A percentile compares a stretch with the other conserved stretches of the same genome.
phyloP scores from a whole-genome alignment of 2,888 invertebrate genomes.

The Malachius bipustulatus region DNA sequence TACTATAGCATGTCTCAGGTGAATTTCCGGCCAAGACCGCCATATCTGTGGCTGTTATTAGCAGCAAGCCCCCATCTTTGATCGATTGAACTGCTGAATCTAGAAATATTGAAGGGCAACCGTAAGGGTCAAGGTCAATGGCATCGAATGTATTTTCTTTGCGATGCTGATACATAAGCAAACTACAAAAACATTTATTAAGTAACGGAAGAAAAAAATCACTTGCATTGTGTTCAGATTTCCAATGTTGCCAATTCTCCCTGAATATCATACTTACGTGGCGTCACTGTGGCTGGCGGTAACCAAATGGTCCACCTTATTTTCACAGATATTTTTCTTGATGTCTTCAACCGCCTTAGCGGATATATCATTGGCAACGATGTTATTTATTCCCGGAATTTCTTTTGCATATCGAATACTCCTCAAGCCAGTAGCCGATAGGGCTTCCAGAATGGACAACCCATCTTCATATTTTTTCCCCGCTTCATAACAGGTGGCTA shows the following conservation, averaged over 20 bases:
- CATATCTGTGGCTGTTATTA: slow-evolving; percentile 97
- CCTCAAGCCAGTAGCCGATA: slow-evolving; percentile 90
- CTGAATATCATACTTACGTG: slow-evolving; percentile 45
- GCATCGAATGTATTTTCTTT: slow-evolving; percentile 60
- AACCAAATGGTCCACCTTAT: slow-evolving; percentile 63
- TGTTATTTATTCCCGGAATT: slow-evolving; percentile 63
- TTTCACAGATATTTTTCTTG: slow-evolving; percentile 61
- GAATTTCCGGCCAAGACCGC: slow-evolving; percentile 90
- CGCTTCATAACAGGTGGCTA: slow-evolving; percentile 8
- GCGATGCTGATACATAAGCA: slow-evolving; percentile 74
- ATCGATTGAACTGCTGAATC: slow-evolving; percentile 78
- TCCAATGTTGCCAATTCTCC: neutral
- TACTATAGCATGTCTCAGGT: slow-evolving; percentile 82
- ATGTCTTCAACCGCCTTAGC: slow-evolving; percentile 77
- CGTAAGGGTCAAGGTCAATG: slow-evolving; percentile 96
- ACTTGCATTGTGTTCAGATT: slow-evolving; percentile 1
- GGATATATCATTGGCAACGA: slow-evolving; percentile 89
- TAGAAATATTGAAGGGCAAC: slow-evolving; percentile 85
- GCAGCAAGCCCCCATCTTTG: slow-evolving; percentile 70
- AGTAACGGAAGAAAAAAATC: too few species aligned
- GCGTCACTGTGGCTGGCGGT: slow-evolving; percentile 77
- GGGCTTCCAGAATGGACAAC: slow-evolving; percentile 74
- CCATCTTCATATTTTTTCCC: slow-evolving; percentile 38
- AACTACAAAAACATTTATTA: slow-evolving; percentile 45
- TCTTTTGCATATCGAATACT: slow-evolving; percentile 96